These are phyloP conservation scores for Falco naumanni DNA, from an alignment of 2,797 vertebrate species.

Conservation along the genomic window DNA sequence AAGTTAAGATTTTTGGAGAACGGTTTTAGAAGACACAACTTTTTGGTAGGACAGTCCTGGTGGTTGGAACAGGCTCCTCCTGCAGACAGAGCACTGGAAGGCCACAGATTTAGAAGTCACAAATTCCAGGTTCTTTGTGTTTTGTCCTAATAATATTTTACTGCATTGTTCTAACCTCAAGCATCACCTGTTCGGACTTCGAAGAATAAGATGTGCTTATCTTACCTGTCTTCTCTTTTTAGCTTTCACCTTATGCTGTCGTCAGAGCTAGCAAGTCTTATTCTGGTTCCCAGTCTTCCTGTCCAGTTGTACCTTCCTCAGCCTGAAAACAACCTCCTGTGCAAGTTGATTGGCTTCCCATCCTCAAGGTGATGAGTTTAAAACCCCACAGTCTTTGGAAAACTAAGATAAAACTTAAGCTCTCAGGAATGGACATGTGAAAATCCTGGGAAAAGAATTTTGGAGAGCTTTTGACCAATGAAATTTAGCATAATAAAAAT, in stretches of 20 bases:
- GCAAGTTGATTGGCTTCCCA: background rate
- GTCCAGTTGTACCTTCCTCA: background rate
- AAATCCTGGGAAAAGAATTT: background rate
- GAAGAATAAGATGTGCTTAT: background rate
- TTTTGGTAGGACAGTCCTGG: background rate
- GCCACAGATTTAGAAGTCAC: background rate
- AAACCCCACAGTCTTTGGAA: background rate
- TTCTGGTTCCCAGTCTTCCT: background rate
- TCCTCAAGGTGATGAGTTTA: background rate
- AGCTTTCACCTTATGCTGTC: background rate
- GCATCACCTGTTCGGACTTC: background rate
- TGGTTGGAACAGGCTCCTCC: background rate
- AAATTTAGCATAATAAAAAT: background rate
- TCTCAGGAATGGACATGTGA: background rate
- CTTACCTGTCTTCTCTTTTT: background rate
- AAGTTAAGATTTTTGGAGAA: constrained; percentile 45
- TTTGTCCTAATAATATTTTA: background rate
- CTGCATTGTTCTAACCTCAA: background rate
- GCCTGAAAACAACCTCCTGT: background rate
- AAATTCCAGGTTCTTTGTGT: background rate
- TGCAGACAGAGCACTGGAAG: background rate
- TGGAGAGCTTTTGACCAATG: background rate
- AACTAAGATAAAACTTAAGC: background rate
- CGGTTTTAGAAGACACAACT: background rate
- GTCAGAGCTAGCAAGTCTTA: background rate